phyloP scores from a whole-genome alignment of 2,113 vertebrate species.

The Galemys pyrenaicus region DNA sequence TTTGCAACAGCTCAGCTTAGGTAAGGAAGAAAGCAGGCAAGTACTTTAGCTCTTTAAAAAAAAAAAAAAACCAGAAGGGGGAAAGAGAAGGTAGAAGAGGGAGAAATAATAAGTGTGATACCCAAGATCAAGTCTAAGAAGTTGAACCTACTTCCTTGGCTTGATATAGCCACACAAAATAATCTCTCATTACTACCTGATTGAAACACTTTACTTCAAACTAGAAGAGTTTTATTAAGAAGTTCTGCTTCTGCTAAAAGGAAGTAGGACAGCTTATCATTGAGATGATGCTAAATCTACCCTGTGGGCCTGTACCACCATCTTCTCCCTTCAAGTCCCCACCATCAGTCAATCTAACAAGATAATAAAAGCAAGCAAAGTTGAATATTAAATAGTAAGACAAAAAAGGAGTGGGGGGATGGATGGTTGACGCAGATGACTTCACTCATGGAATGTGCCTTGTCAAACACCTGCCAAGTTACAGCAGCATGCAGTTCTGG shows the following conservation, averaged over 20 bases:
- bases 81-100: fast-evolving
- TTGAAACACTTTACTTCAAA: neutral
- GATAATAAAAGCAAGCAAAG: neutral
- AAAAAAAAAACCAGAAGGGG: fast-evolving
- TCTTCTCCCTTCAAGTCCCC: fast-evolving
- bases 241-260: neutral
- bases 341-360: neutral
- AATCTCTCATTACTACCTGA: neutral
- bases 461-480: neutral
- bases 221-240: neutral
- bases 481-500: neutral
- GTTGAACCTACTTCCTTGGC: neutral
- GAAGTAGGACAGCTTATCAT: neutral
- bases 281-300: neutral
- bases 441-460: neutral
- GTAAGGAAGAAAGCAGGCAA: neutral
- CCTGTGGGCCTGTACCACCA: neutral
- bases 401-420: too few species aligned
- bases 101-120: neutral
- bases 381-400: neutral
- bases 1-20: neutral
- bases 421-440: neutral
- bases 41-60: neutral
- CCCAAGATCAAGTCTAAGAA: neutral
- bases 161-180: constrained; percentile 38